phyloP scores from a whole-genome alignment of 1,140 invertebrate species.

The Brachionus paranguensis region DNA sequence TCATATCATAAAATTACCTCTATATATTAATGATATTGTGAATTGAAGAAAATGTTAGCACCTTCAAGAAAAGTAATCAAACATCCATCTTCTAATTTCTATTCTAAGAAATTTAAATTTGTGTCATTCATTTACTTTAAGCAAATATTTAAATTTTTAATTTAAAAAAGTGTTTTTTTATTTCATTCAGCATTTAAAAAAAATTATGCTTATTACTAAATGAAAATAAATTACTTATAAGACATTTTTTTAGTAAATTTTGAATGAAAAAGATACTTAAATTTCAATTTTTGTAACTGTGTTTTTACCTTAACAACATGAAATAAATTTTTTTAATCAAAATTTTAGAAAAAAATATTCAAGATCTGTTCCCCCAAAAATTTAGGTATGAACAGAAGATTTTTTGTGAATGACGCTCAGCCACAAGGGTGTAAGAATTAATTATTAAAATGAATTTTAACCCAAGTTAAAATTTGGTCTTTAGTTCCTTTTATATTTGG shows the following conservation, averaged over 20 bases:
- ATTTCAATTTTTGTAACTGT: background rate
- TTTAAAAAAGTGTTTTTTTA: background rate
- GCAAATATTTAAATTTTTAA: background rate
- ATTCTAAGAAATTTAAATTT: background rate
- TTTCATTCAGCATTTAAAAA: background rate
- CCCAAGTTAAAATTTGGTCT: background rate
- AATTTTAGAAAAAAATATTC: background rate
- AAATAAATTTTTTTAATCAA: too few species aligned
- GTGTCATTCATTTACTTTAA: background rate
- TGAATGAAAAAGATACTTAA: background rate
- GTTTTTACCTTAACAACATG: slow-evolving; percentile 1
- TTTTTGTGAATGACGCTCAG: background rate
- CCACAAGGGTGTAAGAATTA: slow-evolving; percentile 20
- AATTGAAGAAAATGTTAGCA: background rate
- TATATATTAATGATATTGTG: background rate
- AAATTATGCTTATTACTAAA: background rate
- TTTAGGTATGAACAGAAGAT: background rate
- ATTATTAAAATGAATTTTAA: background rate
- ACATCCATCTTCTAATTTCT: background rate
- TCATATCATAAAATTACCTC: background rate
- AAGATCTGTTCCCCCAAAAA: background rate
- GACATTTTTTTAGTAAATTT: background rate
- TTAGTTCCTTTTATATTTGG: slow-evolving; percentile 11
- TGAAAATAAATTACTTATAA: background rate
- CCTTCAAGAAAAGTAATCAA: background rate